Base-by-base conservation (phyloP, 2,888 invertebrate species). In the Andricus curvator region DNA sequence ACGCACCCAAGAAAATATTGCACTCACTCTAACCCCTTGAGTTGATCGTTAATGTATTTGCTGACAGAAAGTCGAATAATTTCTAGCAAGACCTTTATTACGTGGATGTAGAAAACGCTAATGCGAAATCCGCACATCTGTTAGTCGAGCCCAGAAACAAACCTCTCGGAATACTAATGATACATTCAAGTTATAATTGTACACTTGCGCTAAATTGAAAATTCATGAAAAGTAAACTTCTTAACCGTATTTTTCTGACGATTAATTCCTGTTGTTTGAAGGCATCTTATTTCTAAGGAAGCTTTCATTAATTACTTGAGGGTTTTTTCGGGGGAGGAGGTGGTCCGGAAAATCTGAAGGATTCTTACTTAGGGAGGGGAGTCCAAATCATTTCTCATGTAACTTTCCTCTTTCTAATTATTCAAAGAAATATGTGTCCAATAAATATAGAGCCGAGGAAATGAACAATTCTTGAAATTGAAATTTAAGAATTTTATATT, bases 21-120 rank as follows among this genome's bases (percentile, higher is more conserved):
- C 74, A 74, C 56, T 74, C n/a, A 60, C 74, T 60, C 13, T 74
- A 74, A 60, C 56, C 74, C 74, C 56, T 70, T 33, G 33, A 51
- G 70, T n/a, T 74, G 74, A 74, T 74, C 37, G n/a, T 56, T 60
- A 74, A 60, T 74, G 74, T 74, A 56, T 74, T 74, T 33, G 74
- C 74, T 74, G 56, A 74, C 74, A 37, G 74, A 22, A 37, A 74
- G 74, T 74, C 56, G 15, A 51, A 70, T 70, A 70, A 70, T 70
- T 70, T 33, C 48, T 25, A 74, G 33, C 22, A 56, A 33, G 11
- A 6, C 37, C 41, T 67, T 22, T 67, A 67, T 67, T 67, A 67
- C 74, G 33, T 29, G 25, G 20, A 29, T 48, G 29, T 37, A 56
- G 29, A 74, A 51, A 56, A 74, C 33, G 33, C 33, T 74, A 60